A percentile compares a stretch with the other conserved stretches of the same genome.
phyloP scores from a whole-genome alignment of 2,113 vertebrate genomes.

The Alligator sinensis region DNA sequence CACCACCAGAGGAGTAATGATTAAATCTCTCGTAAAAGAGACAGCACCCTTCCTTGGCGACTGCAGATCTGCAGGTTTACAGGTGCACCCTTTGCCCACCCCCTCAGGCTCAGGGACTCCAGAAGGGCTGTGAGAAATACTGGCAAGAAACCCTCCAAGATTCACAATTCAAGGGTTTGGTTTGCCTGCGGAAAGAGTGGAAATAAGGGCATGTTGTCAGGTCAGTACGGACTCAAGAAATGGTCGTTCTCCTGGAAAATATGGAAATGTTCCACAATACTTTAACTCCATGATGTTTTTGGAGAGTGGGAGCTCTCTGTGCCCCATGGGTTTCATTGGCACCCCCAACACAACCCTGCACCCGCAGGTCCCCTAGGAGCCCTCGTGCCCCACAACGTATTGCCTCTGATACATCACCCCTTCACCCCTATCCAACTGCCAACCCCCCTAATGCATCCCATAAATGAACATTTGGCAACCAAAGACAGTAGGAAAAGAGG shows the following conservation, averaged over 20 bases:
- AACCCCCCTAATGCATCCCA: no score
- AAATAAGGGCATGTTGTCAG: not conserved
- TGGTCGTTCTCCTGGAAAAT: not conserved
- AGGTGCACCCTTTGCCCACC: fast-evolving
- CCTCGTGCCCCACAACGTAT: no score
- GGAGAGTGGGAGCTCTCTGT: no score
- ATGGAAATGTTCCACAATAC: no score
- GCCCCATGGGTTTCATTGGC: not conserved
- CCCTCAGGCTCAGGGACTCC: not conserved
- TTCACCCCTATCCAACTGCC: no score
- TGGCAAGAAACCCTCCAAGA: not conserved
- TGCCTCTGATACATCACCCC: no score
- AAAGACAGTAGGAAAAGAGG: no score
- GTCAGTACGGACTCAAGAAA: slow-evolving; percentile 31
- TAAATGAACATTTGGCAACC: no score
- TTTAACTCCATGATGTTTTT: no score
- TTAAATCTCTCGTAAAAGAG: not conserved
- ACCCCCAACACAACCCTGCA: fast-evolving
- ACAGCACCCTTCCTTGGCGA: not conserved
- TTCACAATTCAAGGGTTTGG: slow-evolving; percentile 5
- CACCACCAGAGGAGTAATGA: not conserved
- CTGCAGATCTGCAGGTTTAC: fast-evolving
- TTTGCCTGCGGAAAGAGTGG: not conserved
- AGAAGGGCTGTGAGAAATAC: not conserved
- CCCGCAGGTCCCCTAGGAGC: not conserved